Conservation (phyloP, 2,113 vertebrate species). For the Pionites leucogaster region DNA sequence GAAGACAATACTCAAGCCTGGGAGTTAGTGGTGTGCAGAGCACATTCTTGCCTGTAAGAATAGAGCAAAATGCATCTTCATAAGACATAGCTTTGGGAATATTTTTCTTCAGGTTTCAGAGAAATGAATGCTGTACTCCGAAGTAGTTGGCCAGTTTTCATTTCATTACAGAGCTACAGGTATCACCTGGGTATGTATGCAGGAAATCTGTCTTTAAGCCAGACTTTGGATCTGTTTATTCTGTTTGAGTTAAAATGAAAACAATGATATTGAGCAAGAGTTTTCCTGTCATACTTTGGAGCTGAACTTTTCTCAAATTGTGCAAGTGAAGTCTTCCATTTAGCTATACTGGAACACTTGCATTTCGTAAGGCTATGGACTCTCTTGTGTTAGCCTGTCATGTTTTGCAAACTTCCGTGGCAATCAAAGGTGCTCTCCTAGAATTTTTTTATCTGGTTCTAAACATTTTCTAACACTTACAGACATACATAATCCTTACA, state of each 20-base stretch:
- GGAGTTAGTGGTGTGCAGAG: background rate
- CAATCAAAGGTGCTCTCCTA: background rate
- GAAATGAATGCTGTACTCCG: background rate
- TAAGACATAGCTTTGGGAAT: background rate
- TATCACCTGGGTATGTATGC: background rate
- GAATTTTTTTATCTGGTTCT: background rate
- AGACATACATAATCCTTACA: background rate
- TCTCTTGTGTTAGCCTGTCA: background rate
- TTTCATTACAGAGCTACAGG: background rate
- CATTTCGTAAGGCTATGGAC: background rate
- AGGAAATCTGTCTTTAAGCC: constrained; percentile 1
- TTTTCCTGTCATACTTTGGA: constrained; percentile 22
- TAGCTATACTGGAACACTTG: constrained; percentile 4
- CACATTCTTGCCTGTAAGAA: background rate
- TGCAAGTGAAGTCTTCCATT: constrained; percentile 36
- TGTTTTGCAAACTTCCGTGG: background rate
- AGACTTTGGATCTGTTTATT: constrained; percentile 27
- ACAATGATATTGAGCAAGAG: constrained; percentile 28
- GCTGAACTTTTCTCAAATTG: constrained; percentile 40
- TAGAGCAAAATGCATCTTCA: background rate
- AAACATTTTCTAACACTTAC: background rate
- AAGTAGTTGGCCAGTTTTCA: background rate
- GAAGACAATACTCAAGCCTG: background rate
- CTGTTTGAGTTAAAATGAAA: constrained; percentile 25
- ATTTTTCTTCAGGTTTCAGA: background rate